A percentile compares a stretch with the other conserved stretches of the same genome.
These are phyloP conservation scores for Epizoanthus rinbou DNA, from an alignment of 92 coral and sea anemone species.

Conservation along the genomic window DNA sequence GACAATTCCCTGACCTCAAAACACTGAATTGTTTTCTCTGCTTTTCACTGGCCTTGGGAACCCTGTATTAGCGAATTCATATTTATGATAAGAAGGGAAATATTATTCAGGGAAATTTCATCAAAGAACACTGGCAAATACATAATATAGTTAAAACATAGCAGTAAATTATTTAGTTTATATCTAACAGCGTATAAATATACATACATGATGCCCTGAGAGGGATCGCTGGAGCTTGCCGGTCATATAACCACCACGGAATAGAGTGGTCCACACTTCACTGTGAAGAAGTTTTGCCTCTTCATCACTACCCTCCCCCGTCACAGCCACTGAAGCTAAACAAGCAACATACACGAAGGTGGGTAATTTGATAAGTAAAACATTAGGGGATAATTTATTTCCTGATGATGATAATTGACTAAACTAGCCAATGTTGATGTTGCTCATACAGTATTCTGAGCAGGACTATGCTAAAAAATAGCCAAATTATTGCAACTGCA, in stretches of 20 bases:
- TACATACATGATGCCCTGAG: conserved; percentile 92
- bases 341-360: not conserved
- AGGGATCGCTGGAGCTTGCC: conserved; percentile 96
- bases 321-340: conserved; percentile 73
- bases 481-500: too few species aligned
- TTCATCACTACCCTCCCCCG: conserved; percentile 69
- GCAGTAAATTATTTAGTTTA: too few species aligned
- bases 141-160: not conserved
- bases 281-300: conserved; percentile 90
- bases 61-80: too few species aligned
- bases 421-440: too few species aligned
- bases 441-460: too few species aligned
- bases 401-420: too few species aligned
- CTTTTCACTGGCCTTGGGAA: too few species aligned
- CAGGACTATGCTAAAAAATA: too few species aligned
- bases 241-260: conserved; percentile 96
- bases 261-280: conserved; percentile 93
- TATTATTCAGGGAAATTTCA: not conserved
- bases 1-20: too few species aligned
- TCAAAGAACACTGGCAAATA: too few species aligned
- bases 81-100: not conserved
- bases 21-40: too few species aligned
- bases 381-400: too few species aligned
- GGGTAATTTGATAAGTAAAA: not conserved
- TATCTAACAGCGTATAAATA: not conserved